phyloP scores from a whole-genome alignment of 2,888 invertebrate genomes.

The Pristionchus entomophagus region DNA sequence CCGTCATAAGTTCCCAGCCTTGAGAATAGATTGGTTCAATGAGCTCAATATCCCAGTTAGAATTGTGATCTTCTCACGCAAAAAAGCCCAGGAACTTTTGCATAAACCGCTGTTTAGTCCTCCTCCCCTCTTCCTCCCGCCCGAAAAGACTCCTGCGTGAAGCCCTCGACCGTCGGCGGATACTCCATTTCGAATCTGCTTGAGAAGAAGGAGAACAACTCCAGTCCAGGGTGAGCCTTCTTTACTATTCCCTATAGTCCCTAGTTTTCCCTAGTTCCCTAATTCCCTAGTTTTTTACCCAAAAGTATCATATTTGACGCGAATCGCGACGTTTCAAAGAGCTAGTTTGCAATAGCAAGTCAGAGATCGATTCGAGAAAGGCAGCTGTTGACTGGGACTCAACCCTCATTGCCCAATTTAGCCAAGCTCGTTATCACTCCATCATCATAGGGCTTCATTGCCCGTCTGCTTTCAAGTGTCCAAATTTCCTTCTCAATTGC shows the following conservation, averaged over 20 bases:
- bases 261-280: not conserved
- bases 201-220: slow-evolving; percentile 53
- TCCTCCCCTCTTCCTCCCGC: not conserved
- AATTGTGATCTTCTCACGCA: too few species aligned
- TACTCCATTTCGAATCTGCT: slow-evolving; percentile 54
- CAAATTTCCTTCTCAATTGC: not conserved
- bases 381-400: too few species aligned
- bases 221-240: slow-evolving; percentile 40
- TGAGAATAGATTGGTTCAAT: too few species aligned
- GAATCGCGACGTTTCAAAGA: too few species aligned
- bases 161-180: not conserved
- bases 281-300: too few species aligned
- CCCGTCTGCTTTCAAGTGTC: slow-evolving; percentile 31
- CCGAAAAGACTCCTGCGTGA: slow-evolving; percentile 32
- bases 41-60: too few species aligned
- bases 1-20: too few species aligned
- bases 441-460: not conserved
- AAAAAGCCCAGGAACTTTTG: too few species aligned
- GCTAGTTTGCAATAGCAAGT: too few species aligned
- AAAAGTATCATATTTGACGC: too few species aligned
- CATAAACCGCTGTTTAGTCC: not conserved
- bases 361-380: too few species aligned
- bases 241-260: too few species aligned
- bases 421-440: slow-evolving; percentile 1
- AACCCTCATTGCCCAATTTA: not conserved